phyloP scores from a whole-genome alignment of 1,140 invertebrate species.

The Cheumatopsyche charites region DNA sequence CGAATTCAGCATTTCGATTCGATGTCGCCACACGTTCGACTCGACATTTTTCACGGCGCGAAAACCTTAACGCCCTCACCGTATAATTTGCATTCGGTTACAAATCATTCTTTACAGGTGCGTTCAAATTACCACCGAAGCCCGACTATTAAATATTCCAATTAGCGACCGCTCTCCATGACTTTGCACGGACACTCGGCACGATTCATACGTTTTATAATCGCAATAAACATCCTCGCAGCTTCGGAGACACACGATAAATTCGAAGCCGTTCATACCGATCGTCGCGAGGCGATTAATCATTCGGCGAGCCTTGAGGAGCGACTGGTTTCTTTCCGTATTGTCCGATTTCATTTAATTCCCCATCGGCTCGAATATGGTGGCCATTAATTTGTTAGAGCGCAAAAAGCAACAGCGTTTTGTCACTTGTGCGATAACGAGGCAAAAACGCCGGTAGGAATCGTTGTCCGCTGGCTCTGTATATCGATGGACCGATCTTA shows the following conservation, averaged over 20 bases:
- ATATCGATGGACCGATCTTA: constrained; percentile 8
- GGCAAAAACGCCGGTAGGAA: constrained; percentile 8
- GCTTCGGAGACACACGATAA: neutral
- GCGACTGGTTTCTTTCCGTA: constrained; percentile 1
- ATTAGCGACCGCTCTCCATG: too few species aligned
- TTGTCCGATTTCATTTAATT: constrained; percentile 1
- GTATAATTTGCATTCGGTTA: too few species aligned
- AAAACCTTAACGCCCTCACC: too few species aligned
- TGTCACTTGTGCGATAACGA: constrained; percentile 26
- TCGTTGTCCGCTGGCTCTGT: too few species aligned
- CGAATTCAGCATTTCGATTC: too few species aligned
- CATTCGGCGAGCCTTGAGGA: neutral
- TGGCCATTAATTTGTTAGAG: constrained; percentile 22
- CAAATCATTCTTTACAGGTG: too few species aligned
- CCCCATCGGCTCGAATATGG: neutral
- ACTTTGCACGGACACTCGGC: too few species aligned
- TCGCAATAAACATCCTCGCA: neutral
- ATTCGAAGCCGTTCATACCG: neutral
- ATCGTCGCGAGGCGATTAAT: constrained; percentile 8
- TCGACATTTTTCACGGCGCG: too few species aligned
- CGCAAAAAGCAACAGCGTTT: constrained; percentile 20
- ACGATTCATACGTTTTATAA: neutral
- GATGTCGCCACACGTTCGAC: too few species aligned
- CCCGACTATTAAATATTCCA: too few species aligned
- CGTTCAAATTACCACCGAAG: too few species aligned